Base-by-base conservation (phyloP, 2,113 vertebrate genomes). In the Nanorana parkeri region DNA sequence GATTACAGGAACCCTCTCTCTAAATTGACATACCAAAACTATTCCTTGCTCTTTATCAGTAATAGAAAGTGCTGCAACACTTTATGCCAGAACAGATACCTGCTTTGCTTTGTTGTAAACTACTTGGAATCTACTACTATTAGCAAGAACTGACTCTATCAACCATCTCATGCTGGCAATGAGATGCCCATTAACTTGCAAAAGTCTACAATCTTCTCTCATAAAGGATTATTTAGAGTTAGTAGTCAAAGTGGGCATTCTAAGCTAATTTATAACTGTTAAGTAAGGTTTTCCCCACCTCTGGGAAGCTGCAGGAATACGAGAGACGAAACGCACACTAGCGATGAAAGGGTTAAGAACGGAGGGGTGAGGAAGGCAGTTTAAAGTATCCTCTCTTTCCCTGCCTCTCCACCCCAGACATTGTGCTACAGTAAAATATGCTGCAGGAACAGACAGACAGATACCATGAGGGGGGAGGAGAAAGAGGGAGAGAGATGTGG, bases 401-500 rank as follows among this genome's bases (percentile, higher is more conserved):
- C 65, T 80, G 66, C 77, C 65, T 80, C 47, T 81, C 78, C 47
- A 61, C 68, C 78, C 68, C 58, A 61, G 68, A 63, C 61, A 73
- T 73, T 82, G 13, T 82, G 51, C 71, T 67, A 65, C 68, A 75
- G 23, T 54, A 41, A 58, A 32, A 75, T 47, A 81, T 81, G 60
- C 68, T 73, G 61, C 61, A 21, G 71, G 17, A 58, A 82, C 63
- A 82, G 80, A 82, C 80, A 82, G 36, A 75, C 80, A 82, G 11
- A 54, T 77, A 54, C 28, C 55, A 36, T 66, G 28, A 58, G 63
- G 75, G 63, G 80, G 63, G 63, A 82, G 69, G 80, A 82, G 71
- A 82, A 82, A 63, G 80, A 82, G 71, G 71, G 71, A 75, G 80
- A 75, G 80, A 82, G 69, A 82, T 67, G 24, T 32, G 69, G 79